phyloP scores from a whole-genome alignment of 2,797 vertebrate species.

The Lithobates pipiens region DNA sequence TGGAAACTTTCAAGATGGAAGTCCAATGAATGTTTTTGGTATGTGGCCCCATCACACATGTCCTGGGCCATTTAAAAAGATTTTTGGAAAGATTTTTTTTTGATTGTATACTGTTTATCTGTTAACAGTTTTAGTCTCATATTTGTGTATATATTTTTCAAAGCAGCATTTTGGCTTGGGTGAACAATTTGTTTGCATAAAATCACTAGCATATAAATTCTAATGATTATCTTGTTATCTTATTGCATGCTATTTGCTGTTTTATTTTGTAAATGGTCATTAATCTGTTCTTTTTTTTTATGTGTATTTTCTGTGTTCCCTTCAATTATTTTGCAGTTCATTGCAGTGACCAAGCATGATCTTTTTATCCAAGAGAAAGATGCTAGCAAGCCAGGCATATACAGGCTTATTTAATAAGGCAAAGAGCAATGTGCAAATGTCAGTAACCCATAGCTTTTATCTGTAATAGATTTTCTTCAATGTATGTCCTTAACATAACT shows the following conservation, averaged over 20 bases:
- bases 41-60: too few species aligned
- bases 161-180: neutral
- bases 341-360: neutral
- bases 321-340: too few species aligned
- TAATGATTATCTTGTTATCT: conserved; percentile 49
- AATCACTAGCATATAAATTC: conserved; percentile 59
- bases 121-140: neutral
- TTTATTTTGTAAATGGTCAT: conserved; percentile 66
- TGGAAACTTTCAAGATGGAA: too few species aligned
- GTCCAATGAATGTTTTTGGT: too few species aligned
- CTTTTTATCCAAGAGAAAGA: neutral
- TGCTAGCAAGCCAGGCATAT: neutral
- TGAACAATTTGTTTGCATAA: neutral
- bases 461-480: neutral
- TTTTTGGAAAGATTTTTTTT: neutral
- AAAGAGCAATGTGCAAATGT: neutral
- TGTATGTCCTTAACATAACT: neutral
- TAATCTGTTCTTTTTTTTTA: conserved; percentile 64
- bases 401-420: neutral
- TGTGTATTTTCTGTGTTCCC: neutral
- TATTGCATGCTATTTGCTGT: conserved; percentile 63
- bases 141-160: neutral
- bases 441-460: too few species aligned
- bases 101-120: neutral
- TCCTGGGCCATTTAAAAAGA: too few species aligned